Percentiles rank a stretch among this genome's conserved stretches.
These are phyloP conservation scores for Onychorhynchus coronatus DNA, from an alignment of 2,113 vertebrate species.

Conservation along the genomic window DNA sequence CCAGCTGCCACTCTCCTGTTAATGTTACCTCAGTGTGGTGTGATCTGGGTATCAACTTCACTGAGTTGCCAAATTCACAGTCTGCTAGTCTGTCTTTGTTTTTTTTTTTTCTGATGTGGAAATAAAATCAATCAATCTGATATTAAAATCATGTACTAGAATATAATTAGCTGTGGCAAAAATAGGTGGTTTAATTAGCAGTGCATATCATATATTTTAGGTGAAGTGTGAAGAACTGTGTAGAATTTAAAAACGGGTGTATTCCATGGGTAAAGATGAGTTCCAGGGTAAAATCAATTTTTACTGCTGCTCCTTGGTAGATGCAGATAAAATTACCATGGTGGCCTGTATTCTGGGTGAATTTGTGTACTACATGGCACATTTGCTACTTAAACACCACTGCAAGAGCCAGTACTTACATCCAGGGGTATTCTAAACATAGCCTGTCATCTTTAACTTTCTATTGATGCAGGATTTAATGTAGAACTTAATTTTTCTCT, in stretches of 20 bases:
- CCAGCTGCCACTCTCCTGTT: neutral
- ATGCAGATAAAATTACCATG: neutral
- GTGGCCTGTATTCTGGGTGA: neutral
- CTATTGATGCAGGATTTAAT: neutral
- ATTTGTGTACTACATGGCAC: neutral
- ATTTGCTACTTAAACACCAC: neutral
- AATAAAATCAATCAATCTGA: neutral
- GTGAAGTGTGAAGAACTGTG: neutral
- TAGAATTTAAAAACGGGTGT: neutral
- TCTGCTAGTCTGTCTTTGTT: neutral
- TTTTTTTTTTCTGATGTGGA: neutral
- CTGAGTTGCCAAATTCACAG: neutral
- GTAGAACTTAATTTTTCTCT: neutral
- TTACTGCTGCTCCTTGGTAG: neutral
- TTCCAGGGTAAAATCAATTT: neutral
- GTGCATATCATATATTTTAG: neutral
- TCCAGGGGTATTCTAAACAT: neutral
- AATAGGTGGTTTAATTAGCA: neutral
- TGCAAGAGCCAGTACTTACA: neutral
- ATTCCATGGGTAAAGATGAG: neutral
- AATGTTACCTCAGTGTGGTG: neutral
- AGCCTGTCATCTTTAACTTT: neutral
- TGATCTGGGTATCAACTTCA: neutral
- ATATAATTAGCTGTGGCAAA: neutral
- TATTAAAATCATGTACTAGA: neutral